Conservation (phyloP, 2,113 vertebrate genomes). For the Budorcas taxicolor region DNA sequence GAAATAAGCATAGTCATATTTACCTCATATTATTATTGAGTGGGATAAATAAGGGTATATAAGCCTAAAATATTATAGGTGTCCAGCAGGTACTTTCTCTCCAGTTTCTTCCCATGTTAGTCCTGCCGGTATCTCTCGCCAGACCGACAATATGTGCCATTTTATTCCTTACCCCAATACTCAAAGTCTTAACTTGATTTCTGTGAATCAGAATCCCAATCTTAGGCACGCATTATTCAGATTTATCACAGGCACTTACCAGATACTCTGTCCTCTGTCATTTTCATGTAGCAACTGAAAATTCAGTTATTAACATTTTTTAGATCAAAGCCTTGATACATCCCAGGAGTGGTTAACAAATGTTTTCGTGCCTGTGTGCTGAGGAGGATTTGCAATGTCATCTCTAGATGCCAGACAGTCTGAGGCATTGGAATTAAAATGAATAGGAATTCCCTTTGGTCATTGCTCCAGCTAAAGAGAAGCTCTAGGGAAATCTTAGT, state of each 20-base stretch:
- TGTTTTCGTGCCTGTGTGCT: background rate
- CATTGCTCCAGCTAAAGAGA: background rate
- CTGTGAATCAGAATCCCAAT: background rate
- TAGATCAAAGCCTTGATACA: background rate
- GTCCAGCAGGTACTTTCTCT: background rate
- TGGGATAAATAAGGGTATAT: background rate
- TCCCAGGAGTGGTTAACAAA: background rate
- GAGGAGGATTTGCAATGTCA: background rate
- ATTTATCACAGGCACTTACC: background rate
- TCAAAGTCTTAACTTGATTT: background rate
- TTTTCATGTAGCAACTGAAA: background rate
- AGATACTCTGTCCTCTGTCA: background rate
- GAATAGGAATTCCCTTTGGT: background rate
- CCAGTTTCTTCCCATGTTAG: background rate
- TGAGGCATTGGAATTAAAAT: background rate
- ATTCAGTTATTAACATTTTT: background rate
- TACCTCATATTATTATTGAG: background rate
- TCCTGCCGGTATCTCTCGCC: background rate
- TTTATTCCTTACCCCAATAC: background rate
- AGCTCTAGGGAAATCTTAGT: background rate
- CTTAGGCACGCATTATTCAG: background rate
- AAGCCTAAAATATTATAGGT: background rate
- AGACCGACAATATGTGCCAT: background rate
- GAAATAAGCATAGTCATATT: background rate
- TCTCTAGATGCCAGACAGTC: background rate